Evolutionary conservation across 37 sponge, comb jelly and placozoan genomes (phyloP), one percentile per base, ranked within the genome.

Genomic region (Chondrosia reniformis): DNA sequence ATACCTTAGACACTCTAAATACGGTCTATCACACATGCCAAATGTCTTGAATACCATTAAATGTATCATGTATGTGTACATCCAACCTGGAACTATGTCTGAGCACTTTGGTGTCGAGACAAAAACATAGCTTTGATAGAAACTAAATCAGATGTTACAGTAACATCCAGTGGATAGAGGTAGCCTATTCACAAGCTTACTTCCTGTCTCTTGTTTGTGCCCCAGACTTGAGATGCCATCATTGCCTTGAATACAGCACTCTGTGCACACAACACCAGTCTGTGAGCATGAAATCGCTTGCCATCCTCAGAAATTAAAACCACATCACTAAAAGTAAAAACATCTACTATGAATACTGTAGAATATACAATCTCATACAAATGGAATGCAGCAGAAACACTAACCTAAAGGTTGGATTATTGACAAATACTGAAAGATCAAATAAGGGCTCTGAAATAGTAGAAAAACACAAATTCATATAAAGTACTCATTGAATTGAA

Each of bases 191-290:
- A n/a, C n/a, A n/a, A n/a, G n/a, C n/a, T n/a, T n/a, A n/a, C 86
- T 74, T 92, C 89, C 44, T 82, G 77, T 43, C 79, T 82, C 27
- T 73, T 83, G 3, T 78, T 67, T 28, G 76, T 76, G 27, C 46
- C 79, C 94, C 91, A 94, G 5, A 76, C 46, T 17, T 85, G 81
- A 22, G 90, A 89, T 62, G 91, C 91, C 80, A 94, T 30, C 89
- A 94, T 84, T 0, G 83, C 45, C 75, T 90, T 87, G 67, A 94
- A 84, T 5, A 90, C 91, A 24, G 84, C 80, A 67, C 94, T 93
- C 76, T 93, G 94, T 24, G 88, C 84, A 69, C 94, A 93, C 25
- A 93, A 67, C 46, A 94, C 65, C 39, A 94, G 73, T 15, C 90
- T 75, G 56, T 94, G 95, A 28, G 85, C 88, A 72, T 83, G 63